Evolutionary conservation across 2,113 vertebrate species (phyloP), one percentile per base, ranked within the genome.

Genomic region (Capricornis sumatraensis): DNA sequence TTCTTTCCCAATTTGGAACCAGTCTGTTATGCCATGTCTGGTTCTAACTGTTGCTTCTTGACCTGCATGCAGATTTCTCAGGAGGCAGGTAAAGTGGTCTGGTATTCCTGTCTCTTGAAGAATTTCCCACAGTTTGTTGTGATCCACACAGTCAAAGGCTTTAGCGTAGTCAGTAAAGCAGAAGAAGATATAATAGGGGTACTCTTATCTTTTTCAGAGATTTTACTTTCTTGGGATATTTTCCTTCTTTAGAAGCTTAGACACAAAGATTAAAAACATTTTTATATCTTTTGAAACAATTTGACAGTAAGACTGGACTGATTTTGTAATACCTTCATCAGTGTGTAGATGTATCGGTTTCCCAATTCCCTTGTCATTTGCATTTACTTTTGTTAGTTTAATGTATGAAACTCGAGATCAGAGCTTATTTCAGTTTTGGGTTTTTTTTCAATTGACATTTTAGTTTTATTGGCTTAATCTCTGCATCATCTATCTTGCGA

Each of bases 381-480:
- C 88, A 25, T 83, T 87, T 94, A 43, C 76, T 92, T 88, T 84
- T 78, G 36, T 96, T 78, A 28, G 76, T 83, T 76, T 93, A 84
- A 25, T 47, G 13, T 91, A 16, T 67, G 67, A 71, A 86, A 67
- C 78, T 86, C 55, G 45, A 76, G 52, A 55, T 55, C 47, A 92
- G 21, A 52, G 50, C 43, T 88, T 76, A 76, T 87, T 62, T 87
- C 52, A 10, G 23, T n/a, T 87, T 52, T 30, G 11, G 28, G 0
- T 58, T 55, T 83, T 74, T 74, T 43, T 43, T 11, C 13, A 57
- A 60, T 9, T 62, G 36, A 43, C 12, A 10, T 79, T 96, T 96
- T 92, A 82, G 47, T 81, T 93, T 90, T 95, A 28, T 93, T 87
- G 27, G 36, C 47, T 90, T 95, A 81, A 82, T 64, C 40, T 8